Base-by-base conservation (phyloP, 2,113 vertebrate genomes). In the Hoplias malabaricus region DNA sequence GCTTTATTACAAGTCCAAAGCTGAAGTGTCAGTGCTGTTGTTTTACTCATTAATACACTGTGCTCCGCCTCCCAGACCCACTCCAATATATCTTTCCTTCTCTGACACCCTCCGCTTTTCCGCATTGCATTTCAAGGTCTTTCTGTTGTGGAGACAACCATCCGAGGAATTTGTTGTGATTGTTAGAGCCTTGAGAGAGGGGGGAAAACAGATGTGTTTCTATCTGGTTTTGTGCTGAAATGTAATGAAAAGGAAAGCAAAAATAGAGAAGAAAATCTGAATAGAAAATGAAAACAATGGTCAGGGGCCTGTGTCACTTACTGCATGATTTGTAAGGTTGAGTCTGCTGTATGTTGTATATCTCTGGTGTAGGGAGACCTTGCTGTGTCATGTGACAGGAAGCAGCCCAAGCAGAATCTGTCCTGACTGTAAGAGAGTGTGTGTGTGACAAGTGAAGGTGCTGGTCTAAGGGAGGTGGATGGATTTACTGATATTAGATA, bases 81-180 rank as follows among this genome's bases (percentile, higher is more conserved):
- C 29, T 25, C 23, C 46, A 21, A 36, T 13, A 43, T 27, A 8
- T 50, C 33, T 13, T 29, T 40, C 53, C 1, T 5, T 74, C 36
- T 31, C 48, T 50, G n/a, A 67, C 40, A 23, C 10, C n/a, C 5
- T 16, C 14, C 14, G 8, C 19, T 42, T 9, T 9, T 36, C 46
- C 40, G 16, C 21, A 5, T 53, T 36, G 34, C 59, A 46, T 54
- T 69, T 67, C 77, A 79, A 82, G 76, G 76, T 66, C 78, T 75
- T n/a, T 42, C 57, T 46, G 40, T 31, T 88, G 84, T 16, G 25
- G 72, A 86, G 59, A 67, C 73, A 87, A 88, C 80, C 75, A 89
- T 92, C 80, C 65, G 21, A 90, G 84, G 89, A 92, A 92, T 91
- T 88, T 83, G 84, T 87, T 86, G 85, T 80, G 85, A 87, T 85